phyloP scores from a whole-genome alignment of 2,888 invertebrate species.

The Rotaria sp. region DNA sequence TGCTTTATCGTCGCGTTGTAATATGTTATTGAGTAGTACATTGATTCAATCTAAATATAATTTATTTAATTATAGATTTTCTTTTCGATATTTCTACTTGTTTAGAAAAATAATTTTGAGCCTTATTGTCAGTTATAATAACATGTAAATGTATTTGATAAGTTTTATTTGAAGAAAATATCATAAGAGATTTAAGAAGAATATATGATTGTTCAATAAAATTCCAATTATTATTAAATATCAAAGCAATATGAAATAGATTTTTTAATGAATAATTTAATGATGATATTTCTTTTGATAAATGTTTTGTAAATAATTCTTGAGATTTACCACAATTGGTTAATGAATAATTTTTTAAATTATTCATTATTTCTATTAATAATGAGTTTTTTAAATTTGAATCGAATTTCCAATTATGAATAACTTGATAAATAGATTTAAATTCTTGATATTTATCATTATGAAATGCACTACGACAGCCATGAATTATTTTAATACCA shows the following conservation, averaged over 20 bases:
- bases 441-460: slow-evolving; percentile 77
- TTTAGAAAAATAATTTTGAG: neutral
- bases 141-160: neutral
- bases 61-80: neutral
- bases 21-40: neutral
- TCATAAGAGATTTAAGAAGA: neutral
- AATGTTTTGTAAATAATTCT: neutral
- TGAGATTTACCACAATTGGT: neutral
- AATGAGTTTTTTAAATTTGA: neutral
- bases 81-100: neutral
- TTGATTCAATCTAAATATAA: neutral
- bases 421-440: slow-evolving; percentile 64
- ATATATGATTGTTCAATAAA: neutral
- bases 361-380: neutral
- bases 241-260: neutral
- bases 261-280: neutral
- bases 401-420: slow-evolving; percentile 41
- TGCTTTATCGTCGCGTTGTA: neutral
- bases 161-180: neutral
- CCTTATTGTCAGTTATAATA: neutral
- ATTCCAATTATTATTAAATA: neutral
- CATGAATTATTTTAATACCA: slow-evolving; percentile 79
- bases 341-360: neutral
- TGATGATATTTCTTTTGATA: neutral
- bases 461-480: slow-evolving; percentile 77